phyloP scores from a whole-genome alignment of 2,888 invertebrate genomes.

The Tetanocera ferruginea region DNA sequence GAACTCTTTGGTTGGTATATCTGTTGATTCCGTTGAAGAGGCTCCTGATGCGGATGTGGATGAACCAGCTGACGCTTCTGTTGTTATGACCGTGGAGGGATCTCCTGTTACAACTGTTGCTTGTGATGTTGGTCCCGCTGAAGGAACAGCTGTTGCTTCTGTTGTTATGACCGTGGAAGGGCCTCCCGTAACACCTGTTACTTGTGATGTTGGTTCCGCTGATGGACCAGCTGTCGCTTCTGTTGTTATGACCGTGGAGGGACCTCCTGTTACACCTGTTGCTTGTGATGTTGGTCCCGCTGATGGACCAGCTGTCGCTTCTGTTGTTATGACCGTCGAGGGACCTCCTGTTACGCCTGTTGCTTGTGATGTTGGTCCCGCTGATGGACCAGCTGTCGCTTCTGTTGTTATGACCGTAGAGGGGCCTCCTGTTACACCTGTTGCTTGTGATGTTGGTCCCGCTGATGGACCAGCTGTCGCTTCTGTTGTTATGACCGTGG shows the following conservation, averaged over 20 bases:
- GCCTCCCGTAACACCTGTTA: background rate
- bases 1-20: background rate
- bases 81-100: background rate
- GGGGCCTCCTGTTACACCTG: background rate
- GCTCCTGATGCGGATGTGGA: background rate
- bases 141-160: background rate
- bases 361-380: background rate
- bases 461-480: background rate
- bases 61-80: background rate
- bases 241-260: background rate
- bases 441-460: background rate
- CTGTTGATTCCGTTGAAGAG: background rate
- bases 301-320: background rate
- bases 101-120: background rate
- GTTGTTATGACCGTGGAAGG: background rate
- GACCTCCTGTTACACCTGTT: conserved; percentile 13
- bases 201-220: conserved; percentile 17
- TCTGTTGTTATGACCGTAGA: conserved; percentile 6
- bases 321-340: conserved; percentile 19
- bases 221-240: background rate
- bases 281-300: background rate
- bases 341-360: background rate
- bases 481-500: background rate
- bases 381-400: background rate
- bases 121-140: conserved; percentile 25